Conservation (phyloP, 1,140 invertebrate species). For the Epicauta chinensis region DNA sequence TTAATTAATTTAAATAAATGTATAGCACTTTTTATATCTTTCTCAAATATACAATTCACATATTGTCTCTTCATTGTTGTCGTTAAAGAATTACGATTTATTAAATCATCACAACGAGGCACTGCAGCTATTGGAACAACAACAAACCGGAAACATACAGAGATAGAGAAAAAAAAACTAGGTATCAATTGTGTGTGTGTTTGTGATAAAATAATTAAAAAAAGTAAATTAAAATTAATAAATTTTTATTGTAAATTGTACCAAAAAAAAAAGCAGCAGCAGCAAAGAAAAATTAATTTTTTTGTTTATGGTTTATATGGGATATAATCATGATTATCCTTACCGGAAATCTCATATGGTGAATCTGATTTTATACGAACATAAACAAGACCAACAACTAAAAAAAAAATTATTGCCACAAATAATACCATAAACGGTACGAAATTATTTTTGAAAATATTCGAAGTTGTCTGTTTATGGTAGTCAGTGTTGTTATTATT, state of each 20-base stretch:
- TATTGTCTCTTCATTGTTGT: constrained; percentile 40
- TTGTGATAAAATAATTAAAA: too few species aligned
- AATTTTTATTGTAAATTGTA: too few species aligned
- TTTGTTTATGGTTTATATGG: too few species aligned
- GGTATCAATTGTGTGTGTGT: too few species aligned
- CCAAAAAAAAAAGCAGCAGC: too few species aligned
- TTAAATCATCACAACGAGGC: constrained; percentile 5
- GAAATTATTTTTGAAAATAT: constrained; percentile 52
- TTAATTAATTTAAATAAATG: constrained; percentile 53
- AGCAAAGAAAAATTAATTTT: too few species aligned
- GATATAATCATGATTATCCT: constrained; percentile 19
- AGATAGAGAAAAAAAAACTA: too few species aligned
- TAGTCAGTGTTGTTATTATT: constrained; percentile 42
- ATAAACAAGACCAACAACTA: constrained; percentile 58
- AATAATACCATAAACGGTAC: constrained; percentile 57
- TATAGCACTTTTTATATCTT: constrained; percentile 51
- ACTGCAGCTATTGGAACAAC: neutral
- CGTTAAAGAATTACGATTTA: constrained; percentile 30
- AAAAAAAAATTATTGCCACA: constrained; percentile 57
- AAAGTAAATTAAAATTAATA: too few species aligned
- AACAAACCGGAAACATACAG: too few species aligned
- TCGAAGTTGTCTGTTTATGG: constrained; percentile 40
- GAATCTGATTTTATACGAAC: constrained; percentile 49
- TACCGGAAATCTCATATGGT: constrained; percentile 31
- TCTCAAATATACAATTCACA: constrained; percentile 54